Percentiles rank a stretch among this genome's conserved stretches.
These are phyloP conservation scores for Papilio gigon DNA, from an alignment of 2,888 invertebrate genomes.

Conservation along the genomic window DNA sequence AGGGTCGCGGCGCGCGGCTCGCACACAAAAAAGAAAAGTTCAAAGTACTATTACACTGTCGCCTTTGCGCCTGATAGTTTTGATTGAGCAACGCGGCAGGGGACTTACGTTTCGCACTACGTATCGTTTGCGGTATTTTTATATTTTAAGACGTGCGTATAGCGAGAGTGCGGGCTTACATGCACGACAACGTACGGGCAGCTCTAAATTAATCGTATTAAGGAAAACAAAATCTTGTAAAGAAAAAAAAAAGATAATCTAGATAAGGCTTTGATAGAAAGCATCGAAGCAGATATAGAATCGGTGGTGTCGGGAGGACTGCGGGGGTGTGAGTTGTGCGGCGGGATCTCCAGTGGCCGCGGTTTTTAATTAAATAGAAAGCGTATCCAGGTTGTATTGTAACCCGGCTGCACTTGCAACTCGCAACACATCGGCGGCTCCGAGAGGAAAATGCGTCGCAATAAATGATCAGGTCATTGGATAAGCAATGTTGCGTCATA, in stretches of 20 bases:
- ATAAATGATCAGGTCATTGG: background rate
- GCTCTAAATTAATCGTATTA: no score
- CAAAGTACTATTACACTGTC: background rate
- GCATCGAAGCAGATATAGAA: background rate
- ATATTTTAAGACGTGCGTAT: no score
- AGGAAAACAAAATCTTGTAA: no score
- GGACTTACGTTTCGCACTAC: background rate
- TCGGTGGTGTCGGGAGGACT: background rate
- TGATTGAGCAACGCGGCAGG: background rate
- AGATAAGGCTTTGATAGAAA: background rate
- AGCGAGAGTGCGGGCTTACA: no score
- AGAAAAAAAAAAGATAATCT: background rate
- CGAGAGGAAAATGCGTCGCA: background rate
- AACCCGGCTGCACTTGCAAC: background rate
- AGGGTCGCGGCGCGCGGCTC: background rate
- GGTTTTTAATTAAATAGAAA: constrained; percentile 29
- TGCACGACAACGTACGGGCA: no score
- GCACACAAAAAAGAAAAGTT: background rate
- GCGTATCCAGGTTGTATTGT: background rate
- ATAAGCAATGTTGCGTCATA: background rate
- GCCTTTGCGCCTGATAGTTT: background rate
- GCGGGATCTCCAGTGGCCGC: background rate
- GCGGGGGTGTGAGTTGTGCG: background rate
- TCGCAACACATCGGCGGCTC: background rate
- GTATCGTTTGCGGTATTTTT: background rate